phyloP scores from a whole-genome alignment of 1,140 invertebrate species.

The Microplitis demolitor region DNA sequence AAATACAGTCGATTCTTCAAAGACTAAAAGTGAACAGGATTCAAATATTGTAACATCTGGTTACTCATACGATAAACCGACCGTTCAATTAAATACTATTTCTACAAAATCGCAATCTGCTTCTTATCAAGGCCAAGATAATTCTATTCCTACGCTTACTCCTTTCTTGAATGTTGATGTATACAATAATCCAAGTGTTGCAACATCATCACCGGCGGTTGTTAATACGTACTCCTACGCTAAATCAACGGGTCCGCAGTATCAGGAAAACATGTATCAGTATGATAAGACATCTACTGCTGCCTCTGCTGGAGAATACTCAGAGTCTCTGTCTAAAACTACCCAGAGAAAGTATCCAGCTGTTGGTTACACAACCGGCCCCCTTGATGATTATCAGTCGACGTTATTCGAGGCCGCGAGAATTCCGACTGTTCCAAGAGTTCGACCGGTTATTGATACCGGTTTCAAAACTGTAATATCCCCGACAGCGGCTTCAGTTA shows the following conservation, averaged over 20 bases:
- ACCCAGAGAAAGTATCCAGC: constrained; percentile 22
- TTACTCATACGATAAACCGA: constrained; percentile 43
- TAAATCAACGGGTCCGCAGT: constrained; percentile 22
- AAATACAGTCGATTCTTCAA: background rate
- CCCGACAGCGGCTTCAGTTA: constrained; percentile 34
- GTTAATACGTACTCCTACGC: constrained; percentile 31
- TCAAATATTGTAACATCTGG: constrained; percentile 11
- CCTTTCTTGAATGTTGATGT: constrained; percentile 40
- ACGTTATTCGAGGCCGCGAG: constrained; percentile 40
- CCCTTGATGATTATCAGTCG: constrained; percentile 39
- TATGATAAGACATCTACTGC: background rate
- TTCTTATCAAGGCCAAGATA: background rate
- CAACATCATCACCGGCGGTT: constrained; percentile 4
- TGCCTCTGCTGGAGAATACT: constrained; percentile 7
- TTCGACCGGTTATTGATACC: constrained; percentile 37
- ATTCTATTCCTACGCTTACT: constrained; percentile 23
- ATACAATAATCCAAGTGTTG: constrained; percentile 26
- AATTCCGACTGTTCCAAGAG: constrained; percentile 37
- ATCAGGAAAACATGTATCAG: constrained; percentile 17
- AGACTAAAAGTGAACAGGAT: background rate
- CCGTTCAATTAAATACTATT: constrained; percentile 29
- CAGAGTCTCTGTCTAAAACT: background rate
- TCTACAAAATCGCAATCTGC: constrained; percentile 5
- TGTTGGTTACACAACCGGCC: constrained; percentile 39
- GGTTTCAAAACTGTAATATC: constrained; percentile 39